Evolutionary conservation across 1,140 invertebrate genomes (phyloP).

Genomic region (Liolophura sinensis): DNA sequence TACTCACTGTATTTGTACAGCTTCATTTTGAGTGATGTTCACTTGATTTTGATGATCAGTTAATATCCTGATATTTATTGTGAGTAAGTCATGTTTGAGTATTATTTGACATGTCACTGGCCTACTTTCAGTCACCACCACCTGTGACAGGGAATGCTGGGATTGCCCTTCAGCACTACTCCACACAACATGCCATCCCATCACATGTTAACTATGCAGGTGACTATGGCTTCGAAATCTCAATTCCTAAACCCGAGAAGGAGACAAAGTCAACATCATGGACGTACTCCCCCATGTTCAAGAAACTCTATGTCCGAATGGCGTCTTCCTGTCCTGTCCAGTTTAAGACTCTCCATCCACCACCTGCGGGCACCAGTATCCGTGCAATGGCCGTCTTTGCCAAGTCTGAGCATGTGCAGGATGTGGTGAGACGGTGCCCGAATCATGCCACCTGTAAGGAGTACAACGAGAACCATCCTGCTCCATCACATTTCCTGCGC

Average conservation of each 20-base stretch:
- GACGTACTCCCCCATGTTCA: conserved; percentile 58
- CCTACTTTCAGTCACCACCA: too few species aligned
- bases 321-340: conserved; percentile 60
- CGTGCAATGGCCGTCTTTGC: conserved; percentile 62
- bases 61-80: too few species aligned
- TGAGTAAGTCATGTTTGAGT: too few species aligned
- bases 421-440: conserved; percentile 62
- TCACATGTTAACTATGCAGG: conserved; percentile 21
- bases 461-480: not conserved
- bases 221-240: conserved; percentile 20
- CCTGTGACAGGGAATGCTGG: too few species aligned
- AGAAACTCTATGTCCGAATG: conserved; percentile 64
- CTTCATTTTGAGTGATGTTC: too few species aligned
- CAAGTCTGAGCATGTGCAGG: conserved; percentile 59
- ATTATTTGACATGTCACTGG: too few species aligned
- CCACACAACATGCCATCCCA: not conserved
- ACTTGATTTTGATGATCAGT: too few species aligned
- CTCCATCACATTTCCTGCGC: conserved; percentile 60
- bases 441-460: conserved; percentile 54
- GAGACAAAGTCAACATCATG: conserved; percentile 37
- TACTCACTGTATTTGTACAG: too few species aligned
- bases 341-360: conserved; percentile 40
- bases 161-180: too few species aligned
- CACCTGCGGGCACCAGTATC: conserved; percentile 46
- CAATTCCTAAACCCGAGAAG: conserved; percentile 28